phyloP scores from a whole-genome alignment of 2,797 vertebrate genomes.

The Enteromius afrohamiltoni region DNA sequence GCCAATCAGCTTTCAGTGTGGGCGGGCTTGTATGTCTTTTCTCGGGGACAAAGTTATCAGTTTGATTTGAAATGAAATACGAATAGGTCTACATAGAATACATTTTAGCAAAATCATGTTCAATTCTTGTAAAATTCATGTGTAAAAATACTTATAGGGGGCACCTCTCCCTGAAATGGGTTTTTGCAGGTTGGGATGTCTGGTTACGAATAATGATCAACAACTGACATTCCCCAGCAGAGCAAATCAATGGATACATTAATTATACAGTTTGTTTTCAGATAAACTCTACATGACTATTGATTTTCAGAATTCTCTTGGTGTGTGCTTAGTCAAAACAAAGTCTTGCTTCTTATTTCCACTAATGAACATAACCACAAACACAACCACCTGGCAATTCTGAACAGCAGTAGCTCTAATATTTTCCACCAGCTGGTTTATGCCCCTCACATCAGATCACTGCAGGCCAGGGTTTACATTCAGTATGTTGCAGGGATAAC shows the following conservation, averaged over 20 bases:
- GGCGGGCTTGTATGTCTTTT: too few relatives aligned
- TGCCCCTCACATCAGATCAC: background rate
- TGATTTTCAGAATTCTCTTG: slow-evolving; percentile 25
- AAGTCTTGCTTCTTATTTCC: slow-evolving; percentile 16
- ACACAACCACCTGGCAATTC: background rate
- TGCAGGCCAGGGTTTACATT: background rate
- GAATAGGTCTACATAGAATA: too few relatives aligned
- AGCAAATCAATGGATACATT: slow-evolving; percentile 41
- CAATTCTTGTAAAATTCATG: too few relatives aligned
- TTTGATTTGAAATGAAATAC: too few relatives aligned
- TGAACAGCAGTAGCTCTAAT: background rate
- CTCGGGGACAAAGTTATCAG: too few relatives aligned
- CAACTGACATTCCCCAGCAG: slow-evolving; percentile 34
- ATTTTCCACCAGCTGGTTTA: background rate
- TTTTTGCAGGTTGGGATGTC: too few relatives aligned
- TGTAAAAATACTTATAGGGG: too few relatives aligned
- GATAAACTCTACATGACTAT: slow-evolving; percentile 31
- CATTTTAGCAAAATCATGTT: too few relatives aligned
- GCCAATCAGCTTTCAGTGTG: too few relatives aligned
- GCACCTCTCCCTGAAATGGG: too few relatives aligned
- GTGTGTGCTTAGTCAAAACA: background rate
- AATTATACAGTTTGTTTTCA: slow-evolving; percentile 43
- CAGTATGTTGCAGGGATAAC: slow-evolving; percentile 4
- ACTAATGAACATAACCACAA: slow-evolving; percentile 9
- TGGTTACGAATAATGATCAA: slow-evolving; percentile 36